Evolutionary conservation across 2,888 invertebrate species (phyloP).

Genomic region (Drosophila borealis): DNA sequence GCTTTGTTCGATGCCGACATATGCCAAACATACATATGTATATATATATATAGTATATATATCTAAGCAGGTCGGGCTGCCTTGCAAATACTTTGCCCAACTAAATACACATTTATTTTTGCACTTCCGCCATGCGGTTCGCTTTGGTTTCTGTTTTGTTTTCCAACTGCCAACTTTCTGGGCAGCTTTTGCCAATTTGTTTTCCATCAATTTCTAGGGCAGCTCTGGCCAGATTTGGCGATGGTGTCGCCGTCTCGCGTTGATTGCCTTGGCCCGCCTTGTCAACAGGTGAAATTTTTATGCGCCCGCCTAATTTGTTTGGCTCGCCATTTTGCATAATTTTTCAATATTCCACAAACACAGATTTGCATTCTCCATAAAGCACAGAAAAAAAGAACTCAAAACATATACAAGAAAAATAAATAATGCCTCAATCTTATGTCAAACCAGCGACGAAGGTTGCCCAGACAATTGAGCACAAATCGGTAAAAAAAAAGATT

Average conservation of each 20-base stretch:
- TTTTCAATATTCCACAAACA: slow-evolving; percentile 55
- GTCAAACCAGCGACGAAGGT: slow-evolving; percentile 54
- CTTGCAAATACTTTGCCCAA: background rate
- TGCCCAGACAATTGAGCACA: slow-evolving; percentile 48
- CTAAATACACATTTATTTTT: slow-evolving; percentile 32
- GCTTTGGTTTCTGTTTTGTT: slow-evolving; percentile 8
- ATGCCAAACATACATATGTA: too few species aligned
- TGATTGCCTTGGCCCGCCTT: slow-evolving; percentile 68
- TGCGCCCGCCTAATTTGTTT: slow-evolving; percentile 61
- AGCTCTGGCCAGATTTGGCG: slow-evolving; percentile 56
- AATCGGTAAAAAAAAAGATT: slow-evolving; percentile 18
- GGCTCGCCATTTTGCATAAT: slow-evolving; percentile 57
- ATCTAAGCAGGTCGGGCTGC: too few species aligned
- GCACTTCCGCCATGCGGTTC: slow-evolving; percentile 58
- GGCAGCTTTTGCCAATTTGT: slow-evolving; percentile 20
- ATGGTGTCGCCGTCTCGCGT: slow-evolving; percentile 17
- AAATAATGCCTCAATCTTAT: slow-evolving; percentile 45
- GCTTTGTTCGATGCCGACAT: slow-evolving; percentile 52
- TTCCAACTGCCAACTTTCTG: slow-evolving; percentile 57
- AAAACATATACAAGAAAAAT: slow-evolving; percentile 27
- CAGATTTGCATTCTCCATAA: slow-evolving; percentile 60
- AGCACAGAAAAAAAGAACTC: slow-evolving; percentile 1
- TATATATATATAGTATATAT: too few species aligned
- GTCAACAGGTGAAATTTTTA: slow-evolving; percentile 70
- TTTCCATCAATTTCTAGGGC: slow-evolving; percentile 57